A percentile compares a stretch with the other conserved stretches of the same genome.
phyloP scores from a whole-genome alignment of 2,797 vertebrate species.

The Lerista edwardsae region DNA sequence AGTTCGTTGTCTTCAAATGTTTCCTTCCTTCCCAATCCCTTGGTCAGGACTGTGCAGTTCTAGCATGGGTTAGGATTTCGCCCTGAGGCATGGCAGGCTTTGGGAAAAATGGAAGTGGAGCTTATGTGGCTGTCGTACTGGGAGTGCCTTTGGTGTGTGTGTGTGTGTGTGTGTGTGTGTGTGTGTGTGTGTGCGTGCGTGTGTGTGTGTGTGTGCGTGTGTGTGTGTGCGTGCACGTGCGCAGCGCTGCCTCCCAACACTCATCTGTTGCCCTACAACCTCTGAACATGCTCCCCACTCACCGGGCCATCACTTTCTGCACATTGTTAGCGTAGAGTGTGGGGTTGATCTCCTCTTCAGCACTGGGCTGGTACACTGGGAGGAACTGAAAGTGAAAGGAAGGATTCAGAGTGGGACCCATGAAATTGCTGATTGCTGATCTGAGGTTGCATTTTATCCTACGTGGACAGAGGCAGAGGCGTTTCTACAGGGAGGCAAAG shows the following conservation, averaged over 20 bases:
- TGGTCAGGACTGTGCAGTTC: neutral
- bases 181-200: too few species aligned
- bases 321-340: slow-evolving; percentile 87
- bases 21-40: neutral
- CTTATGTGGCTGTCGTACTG: too few species aligned
- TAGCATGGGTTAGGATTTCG: too few species aligned
- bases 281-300: slow-evolving; percentile 49
- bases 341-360: slow-evolving; percentile 84
- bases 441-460: too few species aligned
- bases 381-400: slow-evolving; percentile 80
- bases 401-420: neutral
- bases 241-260: too few species aligned
- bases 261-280: neutral
- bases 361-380: slow-evolving; percentile 86
- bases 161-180: too few species aligned
- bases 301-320: slow-evolving; percentile 90
- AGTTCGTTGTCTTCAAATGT: too few species aligned
- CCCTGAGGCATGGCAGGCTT: neutral
- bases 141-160: neutral
- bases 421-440: too few species aligned
- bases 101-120: neutral
- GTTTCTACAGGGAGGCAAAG: too few species aligned
- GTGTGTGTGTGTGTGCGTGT: too few species aligned
- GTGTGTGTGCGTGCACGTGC: too few species aligned
- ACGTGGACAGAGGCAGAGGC: too few species aligned